Conservation (phyloP, 2,113 vertebrate genomes). For the Ailuropoda melanoleuca region DNA sequence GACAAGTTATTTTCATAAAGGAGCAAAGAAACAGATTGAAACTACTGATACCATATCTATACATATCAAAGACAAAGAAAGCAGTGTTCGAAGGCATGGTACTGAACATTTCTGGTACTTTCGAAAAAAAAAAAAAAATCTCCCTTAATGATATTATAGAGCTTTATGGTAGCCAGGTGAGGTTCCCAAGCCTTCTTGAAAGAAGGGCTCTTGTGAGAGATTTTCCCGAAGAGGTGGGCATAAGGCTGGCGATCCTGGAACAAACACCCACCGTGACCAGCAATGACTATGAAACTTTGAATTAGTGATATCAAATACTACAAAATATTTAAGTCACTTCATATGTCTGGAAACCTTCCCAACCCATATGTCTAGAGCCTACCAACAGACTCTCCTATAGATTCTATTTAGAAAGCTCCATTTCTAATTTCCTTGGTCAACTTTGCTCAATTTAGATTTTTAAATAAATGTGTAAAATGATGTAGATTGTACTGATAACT, state of each 20-base stretch:
- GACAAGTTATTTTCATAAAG: constrained; percentile 44
- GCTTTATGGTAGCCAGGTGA: neutral
- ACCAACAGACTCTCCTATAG: neutral
- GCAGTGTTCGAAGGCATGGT: neutral
- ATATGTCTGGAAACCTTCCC: accelerated
- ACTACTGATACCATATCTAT: neutral
- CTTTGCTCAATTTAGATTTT: neutral
- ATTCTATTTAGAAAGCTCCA: neutral
- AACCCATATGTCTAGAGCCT: neutral
- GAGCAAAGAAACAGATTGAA: constrained; percentile 18
- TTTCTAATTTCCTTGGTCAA: neutral
- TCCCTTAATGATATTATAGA: neutral
- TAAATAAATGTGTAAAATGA: neutral
- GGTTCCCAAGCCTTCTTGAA: neutral
- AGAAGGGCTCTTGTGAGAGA: neutral
- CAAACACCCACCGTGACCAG: accelerated
- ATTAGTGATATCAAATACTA: neutral
- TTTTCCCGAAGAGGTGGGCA: neutral
- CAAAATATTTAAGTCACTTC: neutral
- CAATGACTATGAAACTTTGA: neutral
- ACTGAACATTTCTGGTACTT: neutral
- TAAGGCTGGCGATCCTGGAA: neutral
- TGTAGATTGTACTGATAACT: neutral
- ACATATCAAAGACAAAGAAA: neutral
- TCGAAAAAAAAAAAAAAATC: neutral